Conservation (phyloP, 1,140 invertebrate genomes). For the Habropoda laboriosa region DNA sequence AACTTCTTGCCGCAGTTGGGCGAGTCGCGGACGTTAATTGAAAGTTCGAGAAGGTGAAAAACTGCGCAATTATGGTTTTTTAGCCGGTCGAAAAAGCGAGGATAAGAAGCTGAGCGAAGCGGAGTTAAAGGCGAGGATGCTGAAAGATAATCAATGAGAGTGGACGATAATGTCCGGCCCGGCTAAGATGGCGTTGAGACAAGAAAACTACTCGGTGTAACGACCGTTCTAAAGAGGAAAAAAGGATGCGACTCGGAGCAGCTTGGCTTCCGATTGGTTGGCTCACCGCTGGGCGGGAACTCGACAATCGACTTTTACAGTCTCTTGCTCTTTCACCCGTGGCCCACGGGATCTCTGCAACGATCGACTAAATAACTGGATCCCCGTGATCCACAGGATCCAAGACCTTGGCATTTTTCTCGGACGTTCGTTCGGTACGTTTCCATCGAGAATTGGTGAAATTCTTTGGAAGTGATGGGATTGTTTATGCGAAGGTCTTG, state of each 20-base stretch:
- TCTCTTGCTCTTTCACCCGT: conserved; percentile 61
- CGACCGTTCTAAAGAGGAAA: conserved; percentile 70
- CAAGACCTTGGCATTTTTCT: not conserved
- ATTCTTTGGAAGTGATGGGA: too few relatives aligned
- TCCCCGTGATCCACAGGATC: conserved; percentile 15
- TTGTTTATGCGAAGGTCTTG: too few relatives aligned
- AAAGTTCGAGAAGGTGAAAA: not conserved
- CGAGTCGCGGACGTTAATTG: too few relatives aligned
- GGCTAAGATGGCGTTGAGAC: conserved; percentile 78
- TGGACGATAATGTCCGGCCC: conserved; percentile 70
- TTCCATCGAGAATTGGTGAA: too few relatives aligned
- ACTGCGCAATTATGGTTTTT: not conserved
- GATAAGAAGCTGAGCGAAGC: not conserved
- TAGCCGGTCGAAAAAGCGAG: not conserved
- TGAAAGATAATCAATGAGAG: conserved; percentile 69
- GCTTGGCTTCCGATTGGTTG: conserved; percentile 71
- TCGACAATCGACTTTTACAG: conserved; percentile 73
- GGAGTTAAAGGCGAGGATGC: not conserved
- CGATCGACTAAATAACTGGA: conserved; percentile 52
- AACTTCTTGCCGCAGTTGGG: not conserved
- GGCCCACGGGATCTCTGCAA: conserved; percentile 21
- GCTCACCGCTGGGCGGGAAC: conserved; percentile 70
- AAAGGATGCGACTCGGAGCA: conserved; percentile 54
- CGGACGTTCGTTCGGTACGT: not conserved
- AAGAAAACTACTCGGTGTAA: conserved; percentile 72